These are phyloP conservation scores for Bathybates hornii DNA, from an alignment of 2,113 vertebrate species.

Conservation along the genomic window DNA sequence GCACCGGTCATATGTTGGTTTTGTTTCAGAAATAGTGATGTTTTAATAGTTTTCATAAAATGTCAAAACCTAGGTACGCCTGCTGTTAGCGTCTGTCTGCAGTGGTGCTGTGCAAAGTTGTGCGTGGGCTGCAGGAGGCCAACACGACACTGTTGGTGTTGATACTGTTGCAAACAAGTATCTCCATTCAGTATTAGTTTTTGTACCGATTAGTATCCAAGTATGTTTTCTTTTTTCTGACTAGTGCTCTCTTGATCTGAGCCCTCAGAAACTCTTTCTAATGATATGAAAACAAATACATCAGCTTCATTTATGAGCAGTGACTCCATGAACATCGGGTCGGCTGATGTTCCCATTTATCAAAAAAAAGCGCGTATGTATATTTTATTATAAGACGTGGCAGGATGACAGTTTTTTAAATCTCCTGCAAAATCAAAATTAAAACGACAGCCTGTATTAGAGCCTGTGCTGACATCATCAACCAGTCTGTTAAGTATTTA, in stretches of 20 bases:
- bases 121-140: background rate
- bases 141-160: background rate
- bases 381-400: fast-evolving
- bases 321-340: background rate
- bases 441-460: fast-evolving
- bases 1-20: background rate
- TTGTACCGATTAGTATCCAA: background rate
- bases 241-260: background rate
- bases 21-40: background rate
- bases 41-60: background rate
- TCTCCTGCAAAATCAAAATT: fast-evolving
- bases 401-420: background rate
- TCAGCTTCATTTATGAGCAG: fast-evolving
- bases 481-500: background rate
- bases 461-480: background rate
- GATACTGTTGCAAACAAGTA: background rate
- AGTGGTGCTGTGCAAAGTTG: background rate
- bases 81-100: background rate
- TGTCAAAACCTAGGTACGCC: background rate
- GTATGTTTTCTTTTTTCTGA: background rate
- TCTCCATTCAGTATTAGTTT: background rate
- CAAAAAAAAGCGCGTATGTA: fast-evolving
- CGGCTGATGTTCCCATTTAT: background rate
- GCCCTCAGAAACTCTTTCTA: background rate
- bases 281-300: background rate